Conservation (phyloP, 2,797 vertebrate genomes). For the Notamacropus eugenii region DNA sequence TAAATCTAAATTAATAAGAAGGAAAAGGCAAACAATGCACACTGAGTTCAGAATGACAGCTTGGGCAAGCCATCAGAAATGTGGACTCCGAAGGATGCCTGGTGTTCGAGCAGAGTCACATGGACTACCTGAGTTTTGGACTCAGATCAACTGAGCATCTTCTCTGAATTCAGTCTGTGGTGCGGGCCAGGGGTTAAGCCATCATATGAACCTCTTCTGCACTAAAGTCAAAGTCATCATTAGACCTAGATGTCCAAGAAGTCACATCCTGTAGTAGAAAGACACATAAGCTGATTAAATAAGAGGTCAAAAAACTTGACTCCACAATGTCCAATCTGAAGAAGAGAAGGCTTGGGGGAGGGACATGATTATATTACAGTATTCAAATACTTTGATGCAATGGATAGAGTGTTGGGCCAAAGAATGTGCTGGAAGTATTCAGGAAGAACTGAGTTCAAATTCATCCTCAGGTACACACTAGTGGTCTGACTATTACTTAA, state of each 20-base stretch:
- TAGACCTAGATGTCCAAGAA: background rate
- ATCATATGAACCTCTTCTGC: background rate
- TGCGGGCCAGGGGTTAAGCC: background rate
- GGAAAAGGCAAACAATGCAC: background rate
- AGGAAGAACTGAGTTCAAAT: background rate
- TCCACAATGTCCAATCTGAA: background rate
- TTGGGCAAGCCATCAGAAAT: background rate
- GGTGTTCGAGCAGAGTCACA: background rate
- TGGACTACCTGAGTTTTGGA: background rate
- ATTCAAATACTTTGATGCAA: background rate
- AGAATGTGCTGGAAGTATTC: background rate
- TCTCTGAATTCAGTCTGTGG: background rate
- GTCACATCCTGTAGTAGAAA: background rate
- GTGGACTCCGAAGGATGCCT: background rate
- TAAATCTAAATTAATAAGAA: slow-evolving; percentile 3
- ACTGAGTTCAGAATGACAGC: background rate
- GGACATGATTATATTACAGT: background rate
- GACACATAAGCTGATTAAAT: background rate
- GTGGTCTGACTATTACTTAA: background rate
- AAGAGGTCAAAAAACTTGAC: background rate
- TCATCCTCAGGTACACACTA: background rate
- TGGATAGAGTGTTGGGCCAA: background rate
- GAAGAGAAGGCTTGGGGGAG: background rate
- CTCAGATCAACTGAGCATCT: background rate
- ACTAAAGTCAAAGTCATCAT: background rate